These are phyloP conservation scores for Apis dorsata DNA, from an alignment of 1,140 invertebrate genomes.

Conservation along the genomic window DNA sequence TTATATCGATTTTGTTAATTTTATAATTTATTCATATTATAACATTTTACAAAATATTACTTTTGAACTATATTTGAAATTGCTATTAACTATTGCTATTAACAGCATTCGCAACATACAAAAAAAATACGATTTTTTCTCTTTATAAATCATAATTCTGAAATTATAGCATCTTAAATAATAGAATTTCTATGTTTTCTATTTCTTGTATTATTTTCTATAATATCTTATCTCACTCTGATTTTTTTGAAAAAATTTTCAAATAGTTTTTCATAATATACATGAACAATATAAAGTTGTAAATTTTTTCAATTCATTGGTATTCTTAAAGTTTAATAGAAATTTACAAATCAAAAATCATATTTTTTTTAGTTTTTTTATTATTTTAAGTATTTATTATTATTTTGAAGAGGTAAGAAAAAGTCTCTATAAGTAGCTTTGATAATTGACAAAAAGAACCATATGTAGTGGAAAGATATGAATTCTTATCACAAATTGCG, in stretches of 20 bases:
- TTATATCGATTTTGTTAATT: no score
- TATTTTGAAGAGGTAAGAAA: not conserved
- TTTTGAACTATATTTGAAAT: no score
- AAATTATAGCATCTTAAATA: no score
- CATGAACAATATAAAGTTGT: not conserved
- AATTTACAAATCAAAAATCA: not conserved
- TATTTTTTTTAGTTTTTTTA: no score
- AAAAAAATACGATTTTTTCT: no score
- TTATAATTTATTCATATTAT: no score
- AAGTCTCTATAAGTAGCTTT: not conserved
- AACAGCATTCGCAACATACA: no score
- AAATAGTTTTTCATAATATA: not conserved
- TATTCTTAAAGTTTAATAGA: not conserved
- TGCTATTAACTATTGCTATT: no score
- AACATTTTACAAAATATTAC: not conserved
- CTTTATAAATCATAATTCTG: no score
- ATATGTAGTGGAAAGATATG: not conserved
- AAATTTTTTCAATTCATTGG: no score
- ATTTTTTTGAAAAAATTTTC: not conserved
- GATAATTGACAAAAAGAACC: not conserved
- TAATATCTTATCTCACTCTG: not conserved
- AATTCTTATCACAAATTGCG: conserved; percentile 9
- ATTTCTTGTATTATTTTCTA: not conserved
- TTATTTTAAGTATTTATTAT: not conserved
- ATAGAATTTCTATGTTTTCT: no score